phyloP scores from a whole-genome alignment of 2,797 vertebrate species.

The Nothura maculosa region DNA sequence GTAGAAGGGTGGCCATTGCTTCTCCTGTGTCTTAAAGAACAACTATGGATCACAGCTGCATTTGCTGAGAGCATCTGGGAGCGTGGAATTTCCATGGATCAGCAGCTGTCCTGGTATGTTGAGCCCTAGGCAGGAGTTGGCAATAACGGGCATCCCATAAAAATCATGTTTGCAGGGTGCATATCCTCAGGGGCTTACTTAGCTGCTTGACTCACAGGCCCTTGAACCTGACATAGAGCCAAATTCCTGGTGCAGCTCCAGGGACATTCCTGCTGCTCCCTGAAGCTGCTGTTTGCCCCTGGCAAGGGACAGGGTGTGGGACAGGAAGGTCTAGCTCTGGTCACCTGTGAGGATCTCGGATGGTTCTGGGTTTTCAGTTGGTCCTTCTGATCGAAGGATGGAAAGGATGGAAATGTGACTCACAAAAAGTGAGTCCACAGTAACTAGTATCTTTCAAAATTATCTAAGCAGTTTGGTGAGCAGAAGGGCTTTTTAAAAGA shows the following conservation, averaged over 20 bases:
- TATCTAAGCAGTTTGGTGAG: not conserved
- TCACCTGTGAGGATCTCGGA: not conserved
- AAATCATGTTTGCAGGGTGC: not conserved
- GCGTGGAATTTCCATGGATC: not conserved
- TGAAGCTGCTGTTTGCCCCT: not conserved
- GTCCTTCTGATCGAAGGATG: not conserved
- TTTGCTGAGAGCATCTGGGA: slow-evolving; percentile 28
- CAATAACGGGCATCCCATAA: not conserved
- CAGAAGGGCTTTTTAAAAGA: slow-evolving; percentile 7
- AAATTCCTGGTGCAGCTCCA: no score
- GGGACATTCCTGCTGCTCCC: not conserved
- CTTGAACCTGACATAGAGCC: not conserved
- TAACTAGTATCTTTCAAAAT: not conserved
- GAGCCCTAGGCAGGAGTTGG: not conserved
- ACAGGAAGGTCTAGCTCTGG: no score
- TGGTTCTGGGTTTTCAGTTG: not conserved
- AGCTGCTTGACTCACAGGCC: not conserved
- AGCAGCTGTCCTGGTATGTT: not conserved
- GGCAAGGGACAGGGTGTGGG: no score
- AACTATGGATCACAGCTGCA: not conserved
- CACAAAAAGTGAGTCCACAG: not conserved
- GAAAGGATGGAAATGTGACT: not conserved
- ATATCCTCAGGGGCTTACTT: not conserved
- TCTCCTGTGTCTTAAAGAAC: not conserved
- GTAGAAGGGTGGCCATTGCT: not conserved